Conservation (phyloP, 2,888 invertebrate genomes). For the Yponomeuta evonymella region DNA sequence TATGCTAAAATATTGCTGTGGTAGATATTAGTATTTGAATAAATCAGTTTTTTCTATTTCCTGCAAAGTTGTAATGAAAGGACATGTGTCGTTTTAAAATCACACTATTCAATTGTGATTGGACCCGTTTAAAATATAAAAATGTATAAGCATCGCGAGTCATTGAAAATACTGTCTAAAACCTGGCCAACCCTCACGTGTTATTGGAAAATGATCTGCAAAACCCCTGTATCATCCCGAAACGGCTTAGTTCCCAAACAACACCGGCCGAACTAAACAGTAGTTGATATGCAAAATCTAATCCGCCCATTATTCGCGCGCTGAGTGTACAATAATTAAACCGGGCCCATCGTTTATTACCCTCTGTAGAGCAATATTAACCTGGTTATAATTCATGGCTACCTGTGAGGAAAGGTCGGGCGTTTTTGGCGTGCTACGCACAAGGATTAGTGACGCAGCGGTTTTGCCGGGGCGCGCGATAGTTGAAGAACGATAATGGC, state of each 20-base stretch:
- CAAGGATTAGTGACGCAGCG: not conserved
- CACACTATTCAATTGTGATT: no score
- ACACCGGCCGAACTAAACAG: not conserved
- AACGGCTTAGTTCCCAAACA: not conserved
- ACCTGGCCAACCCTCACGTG: not conserved
- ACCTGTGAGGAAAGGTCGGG: not conserved
- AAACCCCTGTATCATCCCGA: not conserved
- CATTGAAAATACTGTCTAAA: no score
- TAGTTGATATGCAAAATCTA: slow-evolving; percentile 3
- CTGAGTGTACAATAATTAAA: slow-evolving; percentile 1
- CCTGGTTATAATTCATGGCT: not conserved
- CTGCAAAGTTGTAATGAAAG: no score
- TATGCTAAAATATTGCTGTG: no score
- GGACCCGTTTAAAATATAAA: no score
- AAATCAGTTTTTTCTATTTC: no score
- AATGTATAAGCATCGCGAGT: no score
- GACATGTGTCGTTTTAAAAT: no score
- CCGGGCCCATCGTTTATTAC: not conserved
- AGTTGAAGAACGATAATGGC: not conserved
- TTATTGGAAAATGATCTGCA: not conserved
- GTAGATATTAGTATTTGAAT: no score
- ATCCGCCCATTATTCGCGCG: not conserved
- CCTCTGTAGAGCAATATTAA: not conserved
- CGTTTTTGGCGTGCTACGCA: not conserved
- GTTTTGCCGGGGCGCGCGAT: not conserved